A percentile compares a stretch with the other conserved stretches of the same genome.
phyloP scores from a whole-genome alignment of 2,888 invertebrate genomes.

The Oligia latruncula region DNA sequence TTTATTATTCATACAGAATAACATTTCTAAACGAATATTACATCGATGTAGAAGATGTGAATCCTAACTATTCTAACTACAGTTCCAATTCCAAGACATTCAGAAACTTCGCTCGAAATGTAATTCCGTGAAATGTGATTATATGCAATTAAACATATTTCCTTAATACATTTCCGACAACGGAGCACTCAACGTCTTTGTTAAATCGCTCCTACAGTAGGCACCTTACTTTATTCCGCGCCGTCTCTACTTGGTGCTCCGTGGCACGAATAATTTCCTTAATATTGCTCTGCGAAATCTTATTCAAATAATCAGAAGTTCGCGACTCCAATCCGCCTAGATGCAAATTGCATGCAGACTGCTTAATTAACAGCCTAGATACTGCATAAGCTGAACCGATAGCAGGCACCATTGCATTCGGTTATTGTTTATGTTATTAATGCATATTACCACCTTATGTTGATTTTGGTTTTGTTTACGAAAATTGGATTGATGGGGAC shows the following conservation, averaged over 20 bases:
- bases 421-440: slow-evolving; percentile 45
- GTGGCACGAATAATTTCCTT: slow-evolving; percentile 81
- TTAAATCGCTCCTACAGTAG: slow-evolving; percentile 57
- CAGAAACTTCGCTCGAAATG: slow-evolving; percentile 12
- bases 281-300: slow-evolving; percentile 82
- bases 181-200: slow-evolving; percentile 54
- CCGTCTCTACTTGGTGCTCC: slow-evolving; percentile 70
- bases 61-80: slow-evolving; percentile 16
- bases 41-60: not conserved
- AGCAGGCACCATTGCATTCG: slow-evolving; percentile 64
- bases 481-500: not conserved
- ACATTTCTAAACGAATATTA: not conserved
- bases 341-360: slow-evolving; percentile 85
- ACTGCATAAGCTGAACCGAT: slow-evolving; percentile 64
- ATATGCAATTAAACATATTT: slow-evolving; percentile 50
- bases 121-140: slow-evolving; percentile 43
- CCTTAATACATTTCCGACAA: slow-evolving; percentile 47
- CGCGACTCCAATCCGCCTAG: slow-evolving; percentile 81
- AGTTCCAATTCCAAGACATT: slow-evolving; percentile 1
- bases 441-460: slow-evolving; percentile 13
- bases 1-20: slow-evolving; percentile 34
- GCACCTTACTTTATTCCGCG: slow-evolving; percentile 62
- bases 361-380: slow-evolving; percentile 80
- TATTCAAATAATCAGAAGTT: slow-evolving; percentile 86
- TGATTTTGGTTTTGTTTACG: slow-evolving; percentile 9